These are phyloP conservation scores for Mya arenaria DNA, from an alignment of 1,140 invertebrate species.

Conservation along the genomic window DNA sequence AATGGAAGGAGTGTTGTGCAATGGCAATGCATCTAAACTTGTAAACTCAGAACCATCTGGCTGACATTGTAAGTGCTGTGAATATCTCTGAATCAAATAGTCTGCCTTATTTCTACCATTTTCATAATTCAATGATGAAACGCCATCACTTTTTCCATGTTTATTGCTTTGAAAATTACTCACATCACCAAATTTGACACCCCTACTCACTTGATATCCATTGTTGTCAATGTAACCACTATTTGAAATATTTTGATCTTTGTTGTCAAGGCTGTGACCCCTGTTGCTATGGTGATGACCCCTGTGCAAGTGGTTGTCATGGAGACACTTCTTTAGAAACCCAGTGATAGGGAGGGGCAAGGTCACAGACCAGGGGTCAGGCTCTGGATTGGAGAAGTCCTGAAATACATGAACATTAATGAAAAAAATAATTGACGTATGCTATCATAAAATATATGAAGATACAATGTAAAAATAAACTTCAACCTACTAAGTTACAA, in stretches of 20 bases:
- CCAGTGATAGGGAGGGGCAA: slow-evolving; percentile 72
- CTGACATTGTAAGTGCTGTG: too few relatives aligned
- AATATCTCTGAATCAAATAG: too few relatives aligned
- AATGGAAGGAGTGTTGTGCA: too few relatives aligned
- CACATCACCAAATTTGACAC: not conserved
- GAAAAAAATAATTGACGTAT: too few relatives aligned
- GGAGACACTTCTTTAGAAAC: slow-evolving; percentile 67
- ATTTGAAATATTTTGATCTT: not conserved
- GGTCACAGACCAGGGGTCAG: slow-evolving; percentile 67
- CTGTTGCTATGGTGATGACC: not conserved
- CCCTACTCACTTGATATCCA: not conserved
- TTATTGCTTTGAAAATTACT: not conserved
- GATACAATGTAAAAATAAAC: too few relatives aligned
- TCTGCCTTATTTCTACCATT: not conserved
- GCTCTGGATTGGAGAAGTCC: slow-evolving; percentile 68
- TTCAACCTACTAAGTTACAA: too few relatives aligned
- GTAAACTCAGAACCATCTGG: too few relatives aligned
- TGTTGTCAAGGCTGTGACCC: not conserved
- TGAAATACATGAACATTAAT: slow-evolving; percentile 58
- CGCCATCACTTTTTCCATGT: not conserved
- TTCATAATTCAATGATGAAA: not conserved
- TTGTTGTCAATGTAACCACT: not conserved
- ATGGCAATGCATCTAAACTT: too few relatives aligned
- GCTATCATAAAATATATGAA: too few relatives aligned
- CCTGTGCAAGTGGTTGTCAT: slow-evolving; percentile 60